A percentile compares a stretch with the other conserved stretches of the same genome.
Conservation (phyloP, 2,113 vertebrate genomes). For the Sphyrna mokarran region DNA sequence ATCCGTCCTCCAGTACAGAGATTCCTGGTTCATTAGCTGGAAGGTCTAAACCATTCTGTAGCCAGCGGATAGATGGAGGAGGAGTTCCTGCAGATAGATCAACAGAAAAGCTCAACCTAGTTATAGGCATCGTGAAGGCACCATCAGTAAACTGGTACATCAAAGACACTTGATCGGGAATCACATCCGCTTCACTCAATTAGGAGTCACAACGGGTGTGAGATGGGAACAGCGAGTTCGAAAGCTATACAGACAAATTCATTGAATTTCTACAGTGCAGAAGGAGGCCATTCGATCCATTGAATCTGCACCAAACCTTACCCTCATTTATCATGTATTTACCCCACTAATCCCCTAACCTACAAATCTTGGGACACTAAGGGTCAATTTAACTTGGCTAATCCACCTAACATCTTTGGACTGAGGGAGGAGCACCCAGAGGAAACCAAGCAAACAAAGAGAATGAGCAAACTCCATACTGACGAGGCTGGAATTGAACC, state of each 20-base stretch:
- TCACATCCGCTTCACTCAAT: background rate
- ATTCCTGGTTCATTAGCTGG: constrained; percentile 50
- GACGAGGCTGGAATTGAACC: too few species aligned
- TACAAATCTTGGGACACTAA: too few species aligned
- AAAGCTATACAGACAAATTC: background rate
- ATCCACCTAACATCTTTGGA: too few species aligned
- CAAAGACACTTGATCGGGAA: background rate
- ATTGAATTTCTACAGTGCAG: too few species aligned
- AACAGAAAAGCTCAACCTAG: background rate
- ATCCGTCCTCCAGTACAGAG: constrained; percentile 56
- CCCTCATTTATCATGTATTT: too few species aligned
- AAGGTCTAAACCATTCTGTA: constrained; percentile 66
- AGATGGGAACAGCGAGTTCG: background rate
- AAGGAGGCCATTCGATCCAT: too few species aligned
- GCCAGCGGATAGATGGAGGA: constrained; percentile 64
- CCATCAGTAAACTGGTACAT: background rate
- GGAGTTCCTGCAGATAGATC: constrained; percentile 59
- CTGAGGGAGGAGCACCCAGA: too few species aligned
- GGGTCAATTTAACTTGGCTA: too few species aligned
- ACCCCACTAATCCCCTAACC: too few species aligned
- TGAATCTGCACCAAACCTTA: too few species aligned
- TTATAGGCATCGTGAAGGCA: background rate
- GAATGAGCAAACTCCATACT: too few species aligned
- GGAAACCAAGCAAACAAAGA: too few species aligned
- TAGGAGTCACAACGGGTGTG: background rate